Percentiles rank a stretch among this genome's conserved stretches.
Conservation (phyloP, 2,797 vertebrate genomes). For the Sebastiscus tertius region DNA sequence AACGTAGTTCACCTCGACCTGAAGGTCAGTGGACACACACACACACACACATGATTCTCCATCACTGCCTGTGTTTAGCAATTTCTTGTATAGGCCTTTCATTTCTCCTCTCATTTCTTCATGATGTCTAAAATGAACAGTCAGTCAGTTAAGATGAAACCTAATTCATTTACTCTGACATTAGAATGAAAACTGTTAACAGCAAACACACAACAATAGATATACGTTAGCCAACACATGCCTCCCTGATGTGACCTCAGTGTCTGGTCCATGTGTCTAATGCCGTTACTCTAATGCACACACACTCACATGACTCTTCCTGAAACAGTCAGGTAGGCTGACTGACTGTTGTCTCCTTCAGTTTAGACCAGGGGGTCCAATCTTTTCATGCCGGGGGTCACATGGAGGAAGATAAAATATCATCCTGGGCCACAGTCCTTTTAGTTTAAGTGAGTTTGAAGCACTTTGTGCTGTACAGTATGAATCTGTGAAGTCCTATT, state of each 20-base stretch:
- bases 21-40: slow-evolving; percentile 81
- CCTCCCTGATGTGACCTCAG: too few relatives aligned
- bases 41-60: neutral
- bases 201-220: too few relatives aligned
- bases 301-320: too few relatives aligned
- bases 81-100: neutral
- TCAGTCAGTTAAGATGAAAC: neutral
- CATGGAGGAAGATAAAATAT: neutral
- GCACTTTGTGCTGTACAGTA: too few relatives aligned
- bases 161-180: too few relatives aligned
- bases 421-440: neutral
- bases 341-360: neutral
- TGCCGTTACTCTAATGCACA: too few relatives aligned
- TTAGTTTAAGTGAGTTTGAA: too few relatives aligned
- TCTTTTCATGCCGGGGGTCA: neutral
- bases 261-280: too few relatives aligned
- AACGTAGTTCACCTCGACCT: slow-evolving; percentile 92
- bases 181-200: too few relatives aligned
- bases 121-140: fast-evolving
- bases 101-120: neutral
- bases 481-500: too few relatives aligned
- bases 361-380: neutral
- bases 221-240: too few relatives aligned
- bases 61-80: neutral
- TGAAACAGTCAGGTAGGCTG: neutral